phyloP scores from a whole-genome alignment of 2,888 invertebrate species.

The Phanerotoma sp. region DNA sequence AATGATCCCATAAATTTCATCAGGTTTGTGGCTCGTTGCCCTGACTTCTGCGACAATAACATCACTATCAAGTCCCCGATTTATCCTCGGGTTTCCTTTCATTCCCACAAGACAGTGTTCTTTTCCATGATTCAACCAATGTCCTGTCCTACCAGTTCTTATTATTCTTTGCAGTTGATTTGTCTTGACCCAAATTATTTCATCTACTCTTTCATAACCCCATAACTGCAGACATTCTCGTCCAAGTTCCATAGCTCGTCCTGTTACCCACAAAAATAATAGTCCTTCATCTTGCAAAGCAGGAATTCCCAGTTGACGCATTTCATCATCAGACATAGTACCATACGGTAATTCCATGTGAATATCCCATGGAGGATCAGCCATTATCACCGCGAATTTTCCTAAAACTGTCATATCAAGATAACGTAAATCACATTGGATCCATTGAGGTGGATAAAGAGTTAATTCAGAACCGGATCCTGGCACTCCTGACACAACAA shows the following conservation, averaged over 20 bases:
- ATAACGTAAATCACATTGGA: slow-evolving; percentile 92
- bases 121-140: slow-evolving; percentile 99
- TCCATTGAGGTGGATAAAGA: slow-evolving; percentile 91
- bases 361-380: slow-evolving; percentile 99
- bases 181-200: slow-evolving; percentile 98
- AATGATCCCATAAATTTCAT: slow-evolving; percentile 98
- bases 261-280: slow-evolving; percentile 97
- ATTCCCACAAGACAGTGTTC: slow-evolving; percentile 96
- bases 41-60: slow-evolving; percentile 98
- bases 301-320: slow-evolving; percentile 92
- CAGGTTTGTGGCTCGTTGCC: slow-evolving; percentile 97
- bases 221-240: slow-evolving; percentile 93
- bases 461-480: slow-evolving; percentile 63
- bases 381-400: slow-evolving; percentile 99
- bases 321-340: slow-evolving; percentile 98
- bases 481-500: slow-evolving; percentile 39
- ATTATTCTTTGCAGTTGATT: slow-evolving; percentile 97
- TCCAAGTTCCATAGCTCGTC: slow-evolving; percentile 94
- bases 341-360: slow-evolving; percentile 99
- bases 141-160: slow-evolving; percentile 93
- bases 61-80: slow-evolving; percentile 94
- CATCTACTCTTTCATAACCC: slow-evolving; percentile 97
- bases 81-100: slow-evolving; percentile 91
- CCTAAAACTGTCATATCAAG: slow-evolving; percentile 89
- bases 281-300: slow-evolving; percentile 93